These are phyloP conservation scores for Genyomyrus donnyi DNA, from an alignment of 2,113 vertebrate genomes.

Conservation along the genomic window DNA sequence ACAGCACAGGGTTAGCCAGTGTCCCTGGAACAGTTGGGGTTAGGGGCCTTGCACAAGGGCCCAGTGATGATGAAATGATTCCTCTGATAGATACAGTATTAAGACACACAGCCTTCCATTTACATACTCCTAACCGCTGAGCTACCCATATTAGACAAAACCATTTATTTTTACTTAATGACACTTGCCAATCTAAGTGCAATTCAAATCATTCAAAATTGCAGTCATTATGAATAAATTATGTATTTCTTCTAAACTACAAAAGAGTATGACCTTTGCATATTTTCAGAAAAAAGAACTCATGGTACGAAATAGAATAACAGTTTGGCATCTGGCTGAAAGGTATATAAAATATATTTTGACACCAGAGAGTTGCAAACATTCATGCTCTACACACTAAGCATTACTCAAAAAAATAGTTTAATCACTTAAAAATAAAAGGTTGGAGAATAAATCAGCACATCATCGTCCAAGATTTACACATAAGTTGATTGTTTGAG, in stretches of 20 bases:
- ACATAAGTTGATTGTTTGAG: conserved; percentile 50
- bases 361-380: neutral
- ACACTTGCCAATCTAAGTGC: neutral
- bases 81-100: neutral
- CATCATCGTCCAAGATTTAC: conserved; percentile 58
- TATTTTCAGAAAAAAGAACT: neutral
- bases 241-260: neutral
- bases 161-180: neutral
- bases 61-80: neutral
- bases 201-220: neutral
- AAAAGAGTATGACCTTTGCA: neutral
- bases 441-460: conserved; percentile 34
- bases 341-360: neutral
- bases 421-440: neutral
- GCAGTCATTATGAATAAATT: neutral
- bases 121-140: neutral
- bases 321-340: neutral
- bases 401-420: neutral
- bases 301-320: neutral
- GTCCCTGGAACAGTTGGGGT: neutral
- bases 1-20: neutral
- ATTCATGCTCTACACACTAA: neutral
- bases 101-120: neutral
- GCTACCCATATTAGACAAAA: neutral
- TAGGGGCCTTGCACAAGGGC: neutral